Percentiles rank a stretch among this genome's conserved stretches.
Evolutionary conservation across 2,888 invertebrate genomes (phyloP).

Genomic region (Dryadula phaetusa): DNA sequence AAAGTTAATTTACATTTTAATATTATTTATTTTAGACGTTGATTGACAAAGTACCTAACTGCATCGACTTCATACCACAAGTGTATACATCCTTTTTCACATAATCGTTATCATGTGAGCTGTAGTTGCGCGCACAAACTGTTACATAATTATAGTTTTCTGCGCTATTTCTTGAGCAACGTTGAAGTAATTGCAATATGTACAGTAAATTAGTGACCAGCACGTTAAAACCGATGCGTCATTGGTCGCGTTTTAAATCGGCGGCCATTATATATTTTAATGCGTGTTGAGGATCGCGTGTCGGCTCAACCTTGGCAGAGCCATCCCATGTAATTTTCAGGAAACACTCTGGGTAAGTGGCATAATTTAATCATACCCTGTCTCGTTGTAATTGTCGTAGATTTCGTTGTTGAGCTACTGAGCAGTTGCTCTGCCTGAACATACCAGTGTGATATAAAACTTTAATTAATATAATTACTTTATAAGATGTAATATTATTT

Average conservation of each 20-base stretch:
- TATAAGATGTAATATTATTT: slow-evolving; percentile 38
- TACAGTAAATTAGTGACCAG: slow-evolving; percentile 64
- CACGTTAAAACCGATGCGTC: slow-evolving; percentile 81
- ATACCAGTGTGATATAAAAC: slow-evolving; percentile 50
- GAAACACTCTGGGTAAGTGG: slow-evolving; percentile 80
- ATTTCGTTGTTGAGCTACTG: slow-evolving; percentile 75
- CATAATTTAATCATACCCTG: slow-evolving; percentile 83
- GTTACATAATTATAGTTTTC: slow-evolving; percentile 50
- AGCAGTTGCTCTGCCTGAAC: slow-evolving; percentile 59
- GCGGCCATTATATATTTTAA: slow-evolving; percentile 65
- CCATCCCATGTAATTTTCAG: slow-evolving; percentile 83
- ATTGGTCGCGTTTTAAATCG: slow-evolving; percentile 76
- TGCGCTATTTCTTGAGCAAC: slow-evolving; percentile 52
- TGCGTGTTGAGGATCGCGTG: slow-evolving; percentile 81
- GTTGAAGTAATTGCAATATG: slow-evolving; percentile 59
- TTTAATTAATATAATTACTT: slow-evolving; percentile 55
- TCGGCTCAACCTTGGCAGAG: slow-evolving; percentile 76
- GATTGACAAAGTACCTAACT: slow-evolving; percentile 7
- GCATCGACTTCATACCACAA: slow-evolving; percentile 22
- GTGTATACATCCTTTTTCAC: slow-evolving; percentile 21
- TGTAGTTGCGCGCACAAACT: slow-evolving; percentile 39
- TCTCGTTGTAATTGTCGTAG: slow-evolving; percentile 77
- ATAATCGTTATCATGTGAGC: slow-evolving; percentile 17
- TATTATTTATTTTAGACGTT: not conserved
- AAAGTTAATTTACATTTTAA: not conserved